Base-by-base conservation (phyloP, 2,797 vertebrate genomes). In the Hydrophis major region DNA sequence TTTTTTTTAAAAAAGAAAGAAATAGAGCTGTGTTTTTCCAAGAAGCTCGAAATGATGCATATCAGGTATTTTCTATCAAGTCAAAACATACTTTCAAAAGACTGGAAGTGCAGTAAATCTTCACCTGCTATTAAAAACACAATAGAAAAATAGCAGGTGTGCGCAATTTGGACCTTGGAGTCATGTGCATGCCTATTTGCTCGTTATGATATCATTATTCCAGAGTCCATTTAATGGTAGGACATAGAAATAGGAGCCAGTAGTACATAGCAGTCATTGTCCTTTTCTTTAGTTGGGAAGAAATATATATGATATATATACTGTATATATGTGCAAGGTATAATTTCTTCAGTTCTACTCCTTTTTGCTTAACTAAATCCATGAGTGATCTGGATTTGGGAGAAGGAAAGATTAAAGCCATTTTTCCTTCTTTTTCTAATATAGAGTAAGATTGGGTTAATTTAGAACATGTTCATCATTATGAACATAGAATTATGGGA, bases 11-110 rank as follows among this genome's bases (percentile, higher is more conserved):
- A 37, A 37, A 18, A 32, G 86, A 86, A 37, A 50, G 56, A 37
- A 93, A 78, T 55, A 53, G 63, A 59, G 37, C 32, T 88, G 42
- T 47, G 28, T 74, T 4, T 16, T 93, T 27, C 87, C 28, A 0
- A 0, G 86, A 83, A 90, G 3, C 55, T 60, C 37, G 0, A 0
- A 1, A 86, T 4, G 16, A 18, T 0, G 2, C 47, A 37, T 2
- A 10, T 47, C 18, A 25, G 22, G n/a, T 55, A 32, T 50, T 90
- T 59, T 11, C 61, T 22, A 56, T 78, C 11, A 28, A 90, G 78
- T 32, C 61, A 90, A 74, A 32, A 66, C 74, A 50, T 56, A 87
- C 25, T 87, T 66, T 55, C 69, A 47, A 63, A 90, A 88, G 47
- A 86, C 50, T 20, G 63, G 61, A 37, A 63, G 28, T 63, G 28